Conservation (phyloP, 2,888 invertebrate species). For the Portevinia maculata region DNA sequence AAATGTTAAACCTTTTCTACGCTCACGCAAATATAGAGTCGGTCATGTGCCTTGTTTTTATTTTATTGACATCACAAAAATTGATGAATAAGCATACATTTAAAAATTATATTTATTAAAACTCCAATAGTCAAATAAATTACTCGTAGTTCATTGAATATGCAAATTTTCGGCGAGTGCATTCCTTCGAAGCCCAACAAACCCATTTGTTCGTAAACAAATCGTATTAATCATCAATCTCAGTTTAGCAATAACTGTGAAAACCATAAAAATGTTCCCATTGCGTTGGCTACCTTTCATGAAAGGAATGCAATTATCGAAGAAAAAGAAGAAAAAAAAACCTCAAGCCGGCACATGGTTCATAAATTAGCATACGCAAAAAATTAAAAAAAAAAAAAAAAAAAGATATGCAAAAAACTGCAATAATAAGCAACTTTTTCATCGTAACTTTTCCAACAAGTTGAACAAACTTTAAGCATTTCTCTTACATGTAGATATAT, state of each 20-base stretch:
- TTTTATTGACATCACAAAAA: neutral
- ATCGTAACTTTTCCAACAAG: neutral
- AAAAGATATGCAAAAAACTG: neutral
- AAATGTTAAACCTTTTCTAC: too few species aligned
- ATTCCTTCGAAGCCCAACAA: neutral
- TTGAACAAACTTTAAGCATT: slow-evolving; percentile 1
- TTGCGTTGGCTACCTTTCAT: neutral
- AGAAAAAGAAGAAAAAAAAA: neutral
- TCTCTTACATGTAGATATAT: slow-evolving; percentile 9
- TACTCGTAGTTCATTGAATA: neutral
- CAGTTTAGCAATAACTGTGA: neutral
- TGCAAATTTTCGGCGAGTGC: neutral
- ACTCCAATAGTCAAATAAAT: neutral
- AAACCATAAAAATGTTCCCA: neutral
- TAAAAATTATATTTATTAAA: neutral
- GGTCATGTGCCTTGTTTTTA: neutral
- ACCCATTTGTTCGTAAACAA: neutral
- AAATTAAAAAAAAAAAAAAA: neutral
- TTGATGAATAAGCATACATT: neutral
- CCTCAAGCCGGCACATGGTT: neutral
- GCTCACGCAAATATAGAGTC: too few species aligned
- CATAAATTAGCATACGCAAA: neutral
- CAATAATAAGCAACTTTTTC: neutral
- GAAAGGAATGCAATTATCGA: neutral
- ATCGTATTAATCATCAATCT: neutral